Evolutionary conservation across 2,113 vertebrate species (phyloP).

Genomic region (Gobio gobio): DNA sequence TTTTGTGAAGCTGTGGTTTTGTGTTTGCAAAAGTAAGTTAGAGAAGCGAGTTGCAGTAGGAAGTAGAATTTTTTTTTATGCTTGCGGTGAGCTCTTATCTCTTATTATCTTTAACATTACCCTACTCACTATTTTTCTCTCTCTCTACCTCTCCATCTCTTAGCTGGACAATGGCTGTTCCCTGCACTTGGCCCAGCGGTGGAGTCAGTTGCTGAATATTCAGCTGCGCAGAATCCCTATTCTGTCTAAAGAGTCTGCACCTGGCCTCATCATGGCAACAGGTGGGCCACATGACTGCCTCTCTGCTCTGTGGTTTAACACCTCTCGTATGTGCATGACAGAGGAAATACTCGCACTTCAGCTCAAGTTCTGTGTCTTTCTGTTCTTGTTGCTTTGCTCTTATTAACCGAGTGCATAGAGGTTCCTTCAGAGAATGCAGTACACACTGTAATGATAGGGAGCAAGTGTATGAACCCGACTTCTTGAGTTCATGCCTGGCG

Average conservation of each 20-base stretch:
- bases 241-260: constrained; percentile 94
- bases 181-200: constrained; percentile 93
- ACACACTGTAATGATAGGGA: constrained; percentile 44
- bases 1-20: background rate
- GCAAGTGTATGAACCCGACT: background rate
- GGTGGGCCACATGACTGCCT: constrained; percentile 72
- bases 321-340: background rate
- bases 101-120: background rate
- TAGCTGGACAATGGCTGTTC: constrained; percentile 91
- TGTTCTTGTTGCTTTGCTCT: background rate
- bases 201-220: constrained; percentile 93
- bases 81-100: background rate
- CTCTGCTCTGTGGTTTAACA: background rate
- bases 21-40: background rate
- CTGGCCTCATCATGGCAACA: constrained; percentile 92
- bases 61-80: background rate
- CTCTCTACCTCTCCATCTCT: background rate
- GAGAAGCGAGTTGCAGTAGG: background rate
- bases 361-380: constrained; percentile 1
- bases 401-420: background rate
- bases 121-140: background rate
- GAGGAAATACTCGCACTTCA: background rate
- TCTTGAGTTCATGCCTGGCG: constrained; percentile 23
- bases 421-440: constrained; percentile 14
- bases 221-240: constrained; percentile 94